Evolutionary conservation across 2,797 vertebrate species (phyloP).

Genomic region (Propithecus deckenii): DNA sequence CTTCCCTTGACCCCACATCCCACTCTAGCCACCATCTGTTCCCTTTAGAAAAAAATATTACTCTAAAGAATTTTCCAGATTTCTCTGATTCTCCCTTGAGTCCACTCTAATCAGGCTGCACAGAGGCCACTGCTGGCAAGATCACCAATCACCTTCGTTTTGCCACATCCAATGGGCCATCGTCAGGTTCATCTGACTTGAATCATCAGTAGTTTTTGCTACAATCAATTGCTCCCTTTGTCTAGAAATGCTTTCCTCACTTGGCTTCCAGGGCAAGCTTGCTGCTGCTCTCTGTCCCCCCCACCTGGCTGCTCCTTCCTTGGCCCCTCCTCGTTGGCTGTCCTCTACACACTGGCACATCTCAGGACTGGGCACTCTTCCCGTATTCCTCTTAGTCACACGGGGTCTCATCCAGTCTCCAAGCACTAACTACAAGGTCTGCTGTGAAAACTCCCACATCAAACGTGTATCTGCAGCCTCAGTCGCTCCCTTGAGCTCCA

Average conservation of each 20-base stretch:
- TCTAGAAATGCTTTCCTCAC: not conserved
- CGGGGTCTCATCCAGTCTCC: not conserved
- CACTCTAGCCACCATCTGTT: not conserved
- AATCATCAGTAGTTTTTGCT: not conserved
- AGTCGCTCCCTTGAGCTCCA: not conserved
- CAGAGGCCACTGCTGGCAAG: not conserved
- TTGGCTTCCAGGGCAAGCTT: not conserved
- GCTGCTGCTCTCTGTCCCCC: not conserved
- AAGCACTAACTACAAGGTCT: not conserved
- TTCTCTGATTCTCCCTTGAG: not conserved
- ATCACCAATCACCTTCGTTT: fast-evolving
- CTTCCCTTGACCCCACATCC: not conserved
- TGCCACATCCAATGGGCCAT: fast-evolving
- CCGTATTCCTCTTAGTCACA: fast-evolving
- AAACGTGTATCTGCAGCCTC: not conserved
- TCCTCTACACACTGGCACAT: not conserved
- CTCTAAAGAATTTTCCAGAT: not conserved
- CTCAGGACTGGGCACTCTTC: not conserved
- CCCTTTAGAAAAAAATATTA: not conserved
- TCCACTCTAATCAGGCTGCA: fast-evolving
- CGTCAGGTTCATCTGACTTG: fast-evolving
- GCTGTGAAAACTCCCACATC: not conserved
- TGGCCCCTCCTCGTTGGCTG: not conserved
- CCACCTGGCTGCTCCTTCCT: not conserved
- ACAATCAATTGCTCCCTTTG: fast-evolving